These are phyloP conservation scores for Toxotes chatareus DNA, from an alignment of 2,113 vertebrate genomes.

Conservation along the genomic window DNA sequence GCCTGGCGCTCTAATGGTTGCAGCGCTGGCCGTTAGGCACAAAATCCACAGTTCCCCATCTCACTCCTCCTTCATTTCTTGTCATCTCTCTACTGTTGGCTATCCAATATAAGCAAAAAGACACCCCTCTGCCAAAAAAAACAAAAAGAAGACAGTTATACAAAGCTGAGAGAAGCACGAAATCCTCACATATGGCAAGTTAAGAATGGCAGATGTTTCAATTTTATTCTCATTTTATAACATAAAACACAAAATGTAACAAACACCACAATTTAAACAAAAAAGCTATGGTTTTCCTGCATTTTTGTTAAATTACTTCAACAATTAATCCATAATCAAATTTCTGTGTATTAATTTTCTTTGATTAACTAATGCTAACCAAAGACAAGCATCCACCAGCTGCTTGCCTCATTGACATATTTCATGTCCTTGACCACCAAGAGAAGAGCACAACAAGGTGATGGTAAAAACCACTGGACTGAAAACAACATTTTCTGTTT, in stretches of 20 bases:
- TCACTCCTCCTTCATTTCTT: constrained; percentile 11
- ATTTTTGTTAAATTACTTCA: background rate
- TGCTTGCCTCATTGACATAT: background rate
- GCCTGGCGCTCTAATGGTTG: background rate
- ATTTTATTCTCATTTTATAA: background rate
- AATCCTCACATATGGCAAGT: background rate
- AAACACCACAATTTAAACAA: background rate
- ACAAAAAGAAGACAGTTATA: constrained; percentile 4
- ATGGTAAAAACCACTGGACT: background rate
- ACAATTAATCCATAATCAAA: background rate
- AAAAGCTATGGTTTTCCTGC: background rate
- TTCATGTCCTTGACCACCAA: constrained; percentile 16
- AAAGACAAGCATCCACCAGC: background rate
- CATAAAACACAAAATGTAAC: background rate
- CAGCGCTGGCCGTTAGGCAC: background rate
- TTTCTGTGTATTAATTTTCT: background rate
- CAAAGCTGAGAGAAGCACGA: background rate
- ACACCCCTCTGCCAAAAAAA: background rate
- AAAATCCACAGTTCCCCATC: background rate
- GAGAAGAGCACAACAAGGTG: background rate
- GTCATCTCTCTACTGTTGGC: background rate
- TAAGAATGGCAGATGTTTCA: background rate
- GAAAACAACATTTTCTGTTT: constrained; percentile 34
- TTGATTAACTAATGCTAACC: background rate
- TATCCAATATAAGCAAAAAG: background rate